A percentile compares a stretch with the other conserved stretches of the same genome.
phyloP scores from a whole-genome alignment of 2,113 vertebrate genomes.

The Poecile atricapillus region DNA sequence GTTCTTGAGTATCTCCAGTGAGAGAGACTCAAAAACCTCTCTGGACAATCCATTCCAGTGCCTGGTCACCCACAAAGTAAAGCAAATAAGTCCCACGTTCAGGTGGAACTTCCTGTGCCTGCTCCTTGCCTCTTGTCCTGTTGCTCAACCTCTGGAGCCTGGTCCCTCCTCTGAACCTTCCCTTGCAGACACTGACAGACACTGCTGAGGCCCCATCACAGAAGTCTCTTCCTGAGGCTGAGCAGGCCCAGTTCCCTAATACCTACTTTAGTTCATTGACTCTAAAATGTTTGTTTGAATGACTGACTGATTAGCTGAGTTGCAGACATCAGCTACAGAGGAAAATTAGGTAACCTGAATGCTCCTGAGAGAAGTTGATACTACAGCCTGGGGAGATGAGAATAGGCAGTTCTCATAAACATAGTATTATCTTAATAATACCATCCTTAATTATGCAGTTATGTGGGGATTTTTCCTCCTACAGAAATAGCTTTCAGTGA shows the following conservation, averaged over 20 bases:
- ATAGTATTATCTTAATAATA: neutral
- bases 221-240: neutral
- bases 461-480: neutral
- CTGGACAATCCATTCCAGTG: neutral
- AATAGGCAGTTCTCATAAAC: neutral
- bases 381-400: neutral
- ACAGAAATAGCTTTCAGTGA: neutral
- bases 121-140: fast-evolving
- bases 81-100: neutral
- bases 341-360: neutral
- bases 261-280: neutral
- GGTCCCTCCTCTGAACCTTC: neutral
- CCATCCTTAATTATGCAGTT: neutral
- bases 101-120: neutral
- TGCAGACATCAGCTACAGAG: neutral
- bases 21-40: neutral
- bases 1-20: neutral
- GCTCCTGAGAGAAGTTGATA: neutral
- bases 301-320: neutral
- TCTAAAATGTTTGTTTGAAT: neutral
- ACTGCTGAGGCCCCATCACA: fast-evolving
- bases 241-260: neutral
- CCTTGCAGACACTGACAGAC: neutral
- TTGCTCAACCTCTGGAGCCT: neutral
- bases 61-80: neutral